Evolutionary conservation across 2,113 vertebrate species (phyloP), one percentile per base, ranked within the genome.

Genomic region (Willisornis vidua): DNA sequence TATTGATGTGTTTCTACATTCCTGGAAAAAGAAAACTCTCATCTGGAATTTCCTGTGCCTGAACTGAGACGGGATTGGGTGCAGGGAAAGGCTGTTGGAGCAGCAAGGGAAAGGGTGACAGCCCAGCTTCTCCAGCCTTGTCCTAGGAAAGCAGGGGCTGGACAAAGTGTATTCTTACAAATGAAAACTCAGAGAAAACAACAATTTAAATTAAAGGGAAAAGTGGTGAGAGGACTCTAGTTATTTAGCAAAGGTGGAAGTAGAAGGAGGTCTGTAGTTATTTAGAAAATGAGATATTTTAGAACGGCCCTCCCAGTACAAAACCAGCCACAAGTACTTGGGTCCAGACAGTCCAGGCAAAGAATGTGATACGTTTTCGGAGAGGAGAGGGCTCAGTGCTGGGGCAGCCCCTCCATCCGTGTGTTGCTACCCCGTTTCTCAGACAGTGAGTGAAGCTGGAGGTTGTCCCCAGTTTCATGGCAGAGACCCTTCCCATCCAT

Each of bases 321-420:
- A 49, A 59, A 54, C 28, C 61, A 78, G 45, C 33, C 83, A 61
- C n/a, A 77, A 37, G 20, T 57, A 11, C 19, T 35, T 59, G 80
- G 28, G 23, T 73, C 51, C 68, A n/a, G 15, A 19, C 26, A 59
- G 71, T n/a, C 67, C 7, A 19, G 16, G 31, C 24, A 45, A 79
- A 62, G 62, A 90, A 51, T 6, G 9, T 0, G 0, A 0, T 6
- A 1, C 0, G 3, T 63, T 63, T 58, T 58, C 37, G 20, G 35
- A 19, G 23, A 51, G 43, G n/a, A 43, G 41, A 39, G 66, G 39
- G 11, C 37, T 46, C 22, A 6, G 2, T 28, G 41, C 78, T 48
- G 14, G 25, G 41, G 29, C 12, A 54, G 24, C 22, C 43, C 16
- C 22, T 75, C 71, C 37, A 9, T 22, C 19, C 1, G 0, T 20